Conservation (phyloP, 2,888 invertebrate genomes). For the Agrotis exclamationis region DNA sequence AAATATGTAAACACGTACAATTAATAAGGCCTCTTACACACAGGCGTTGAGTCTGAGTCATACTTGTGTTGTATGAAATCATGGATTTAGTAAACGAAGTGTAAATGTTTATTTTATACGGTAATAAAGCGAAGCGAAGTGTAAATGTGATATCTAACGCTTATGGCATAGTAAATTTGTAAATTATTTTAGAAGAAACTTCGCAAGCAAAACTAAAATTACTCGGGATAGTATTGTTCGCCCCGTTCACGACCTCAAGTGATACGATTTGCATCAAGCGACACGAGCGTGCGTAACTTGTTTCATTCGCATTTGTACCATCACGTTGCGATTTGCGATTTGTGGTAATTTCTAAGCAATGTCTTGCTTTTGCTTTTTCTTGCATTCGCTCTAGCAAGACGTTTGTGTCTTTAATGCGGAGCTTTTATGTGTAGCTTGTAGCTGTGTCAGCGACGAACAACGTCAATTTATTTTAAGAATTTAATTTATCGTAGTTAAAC, state of each 20-base stretch:
- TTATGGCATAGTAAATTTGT: neutral
- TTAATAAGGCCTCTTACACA: slow-evolving; percentile 51
- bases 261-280: neutral
- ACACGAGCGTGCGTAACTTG: neutral
- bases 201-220: neutral
- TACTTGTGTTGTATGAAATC: slow-evolving; percentile 14
- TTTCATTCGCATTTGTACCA: too few relatives aligned
- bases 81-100: slow-evolving; percentile 21
- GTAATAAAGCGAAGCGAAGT: slow-evolving; percentile 7
- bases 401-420: too few relatives aligned
- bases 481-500: too few relatives aligned
- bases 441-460: too few relatives aligned
- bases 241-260: neutral
- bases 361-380: too few relatives aligned
- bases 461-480: too few relatives aligned
- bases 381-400: too few relatives aligned
- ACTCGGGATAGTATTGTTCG: neutral
- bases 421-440: too few relatives aligned
- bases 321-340: too few relatives aligned
- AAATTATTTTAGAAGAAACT: neutral
- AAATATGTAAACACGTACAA: slow-evolving; percentile 40
- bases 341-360: too few relatives aligned
- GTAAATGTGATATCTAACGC: neutral
- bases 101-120: slow-evolving; percentile 14
- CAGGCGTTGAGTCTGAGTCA: slow-evolving; percentile 35